A percentile compares a stretch with the other conserved stretches of the same genome.
Evolutionary conservation across 1,140 invertebrate genomes (phyloP).

Genomic region (Drosophila sechellia): DNA sequence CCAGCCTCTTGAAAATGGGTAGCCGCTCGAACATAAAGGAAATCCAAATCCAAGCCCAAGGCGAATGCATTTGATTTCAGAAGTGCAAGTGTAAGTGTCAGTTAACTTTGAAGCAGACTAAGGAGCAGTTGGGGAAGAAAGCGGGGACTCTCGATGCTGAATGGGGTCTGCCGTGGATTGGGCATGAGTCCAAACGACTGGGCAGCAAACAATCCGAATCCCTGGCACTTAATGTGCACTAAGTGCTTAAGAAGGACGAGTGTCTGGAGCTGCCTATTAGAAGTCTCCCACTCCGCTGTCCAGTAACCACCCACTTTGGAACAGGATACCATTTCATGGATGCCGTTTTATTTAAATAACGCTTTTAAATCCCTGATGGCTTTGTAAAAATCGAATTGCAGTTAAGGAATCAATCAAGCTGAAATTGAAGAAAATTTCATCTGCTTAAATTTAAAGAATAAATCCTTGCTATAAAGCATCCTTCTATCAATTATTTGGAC

Average conservation of each 20-base stretch:
- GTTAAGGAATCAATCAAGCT: too few relatives aligned
- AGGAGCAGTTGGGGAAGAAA: conserved; percentile 11
- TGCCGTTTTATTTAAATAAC: background rate
- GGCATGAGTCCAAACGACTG: conserved; percentile 47
- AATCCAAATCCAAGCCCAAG: conserved; percentile 15
- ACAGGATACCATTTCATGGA: background rate
- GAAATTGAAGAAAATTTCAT: too few relatives aligned
- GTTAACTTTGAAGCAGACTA: conserved; percentile 41
- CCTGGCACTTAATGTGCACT: conserved; percentile 61
- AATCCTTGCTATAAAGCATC: too few relatives aligned
- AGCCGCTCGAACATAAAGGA: background rate
- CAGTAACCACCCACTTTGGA: conserved; percentile 1
- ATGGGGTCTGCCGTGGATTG: conserved; percentile 30
- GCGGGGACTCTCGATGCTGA: conserved; percentile 6
- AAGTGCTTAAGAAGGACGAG: conserved; percentile 60
- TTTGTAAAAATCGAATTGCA: too few relatives aligned
- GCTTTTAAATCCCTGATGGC: background rate
- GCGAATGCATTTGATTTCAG: conserved; percentile 57
- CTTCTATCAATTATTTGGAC: too few relatives aligned
- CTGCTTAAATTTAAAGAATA: too few relatives aligned
- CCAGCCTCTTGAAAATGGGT: conserved; percentile 18
- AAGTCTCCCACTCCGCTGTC: conserved; percentile 6
- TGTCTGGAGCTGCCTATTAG: conserved; percentile 44
- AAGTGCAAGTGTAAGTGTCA: conserved; percentile 61
- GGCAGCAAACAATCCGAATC: conserved; percentile 45